Evolutionary conservation across 1,140 invertebrate genomes (phyloP).

Genomic region (Stegodyphus dumicola): DNA sequence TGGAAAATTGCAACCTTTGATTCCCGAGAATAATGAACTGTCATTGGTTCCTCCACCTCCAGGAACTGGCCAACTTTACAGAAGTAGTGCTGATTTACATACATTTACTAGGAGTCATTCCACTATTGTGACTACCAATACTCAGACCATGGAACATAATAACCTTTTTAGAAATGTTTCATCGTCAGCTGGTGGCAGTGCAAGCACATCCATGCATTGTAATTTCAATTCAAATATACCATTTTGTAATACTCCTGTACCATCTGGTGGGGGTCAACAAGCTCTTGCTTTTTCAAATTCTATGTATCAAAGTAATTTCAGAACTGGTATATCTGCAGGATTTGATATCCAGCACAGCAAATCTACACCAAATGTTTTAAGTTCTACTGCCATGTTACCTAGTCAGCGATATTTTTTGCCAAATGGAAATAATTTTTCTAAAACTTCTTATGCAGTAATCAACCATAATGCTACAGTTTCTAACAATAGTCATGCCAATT

Average conservation of each 20-base stretch:
- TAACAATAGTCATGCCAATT: constrained; percentile 41
- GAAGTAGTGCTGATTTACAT: constrained; percentile 8
- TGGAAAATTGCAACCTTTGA: background rate
- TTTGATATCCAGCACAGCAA: constrained; percentile 42
- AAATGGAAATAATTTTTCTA: constrained; percentile 25
- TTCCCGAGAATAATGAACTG: constrained; percentile 24
- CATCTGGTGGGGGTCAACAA: constrained; percentile 1
- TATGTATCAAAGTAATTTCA: constrained; percentile 37
- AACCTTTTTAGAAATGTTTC: constrained; percentile 16
- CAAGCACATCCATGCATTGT: background rate
- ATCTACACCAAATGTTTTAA: constrained; percentile 31
- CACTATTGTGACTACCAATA: background rate
- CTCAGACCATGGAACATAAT: constrained; percentile 8
- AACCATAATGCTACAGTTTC: constrained; percentile 20
- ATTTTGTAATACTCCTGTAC: background rate
- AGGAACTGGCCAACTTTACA: constrained; percentile 17
- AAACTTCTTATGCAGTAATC: constrained; percentile 27
- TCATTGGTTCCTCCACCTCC: constrained; percentile 39
- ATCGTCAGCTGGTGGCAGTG: background rate
- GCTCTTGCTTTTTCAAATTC: constrained; percentile 33
- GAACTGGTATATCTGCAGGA: background rate
- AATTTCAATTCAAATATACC: constrained; percentile 10
- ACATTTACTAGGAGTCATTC: background rate
- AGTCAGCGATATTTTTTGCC: constrained; percentile 26
- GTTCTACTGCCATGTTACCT: background rate